Evolutionary conservation across 2,797 vertebrate species (phyloP).

Genomic region (Echeneis naucrates): DNA sequence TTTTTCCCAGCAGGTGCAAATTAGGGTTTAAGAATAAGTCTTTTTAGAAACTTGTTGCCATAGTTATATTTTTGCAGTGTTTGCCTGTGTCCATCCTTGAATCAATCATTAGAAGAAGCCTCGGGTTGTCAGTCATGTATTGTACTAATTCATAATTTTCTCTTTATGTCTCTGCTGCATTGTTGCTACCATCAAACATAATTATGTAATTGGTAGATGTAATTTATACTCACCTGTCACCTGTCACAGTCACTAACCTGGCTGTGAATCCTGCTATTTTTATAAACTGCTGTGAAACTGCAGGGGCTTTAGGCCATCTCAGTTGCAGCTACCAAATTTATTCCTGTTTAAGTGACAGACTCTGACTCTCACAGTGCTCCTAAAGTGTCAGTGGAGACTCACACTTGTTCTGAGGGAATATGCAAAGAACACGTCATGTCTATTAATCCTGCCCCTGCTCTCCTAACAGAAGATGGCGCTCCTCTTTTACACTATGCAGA

Average conservation of each 20-base stretch:
- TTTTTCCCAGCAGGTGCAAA: background rate
- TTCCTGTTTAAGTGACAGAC: background rate
- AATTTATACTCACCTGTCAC: no score
- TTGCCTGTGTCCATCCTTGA: background rate
- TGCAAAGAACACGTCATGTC: background rate
- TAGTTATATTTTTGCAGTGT: background rate
- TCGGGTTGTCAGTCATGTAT: background rate
- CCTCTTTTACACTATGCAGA: slow-evolving; percentile 11
- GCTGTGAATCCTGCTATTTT: background rate
- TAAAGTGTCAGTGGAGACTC: background rate
- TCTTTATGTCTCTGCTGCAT: background rate
- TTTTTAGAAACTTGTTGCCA: background rate
- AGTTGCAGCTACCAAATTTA: background rate
- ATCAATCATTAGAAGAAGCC: background rate
- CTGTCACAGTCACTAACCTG: background rate
- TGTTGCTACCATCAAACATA: background rate
- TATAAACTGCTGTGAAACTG: slow-evolving; percentile 5
- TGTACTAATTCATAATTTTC: background rate
- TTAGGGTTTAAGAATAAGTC: background rate
- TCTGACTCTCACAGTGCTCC: background rate
- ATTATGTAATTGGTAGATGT: background rate
- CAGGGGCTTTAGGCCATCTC: background rate
- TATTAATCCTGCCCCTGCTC: background rate
- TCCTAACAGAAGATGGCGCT: slow-evolving; percentile 32
- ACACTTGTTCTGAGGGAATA: background rate